These are phyloP conservation scores for Phanerotoma sp. DNA, from an alignment of 2,888 invertebrate species.

Conservation along the genomic window DNA sequence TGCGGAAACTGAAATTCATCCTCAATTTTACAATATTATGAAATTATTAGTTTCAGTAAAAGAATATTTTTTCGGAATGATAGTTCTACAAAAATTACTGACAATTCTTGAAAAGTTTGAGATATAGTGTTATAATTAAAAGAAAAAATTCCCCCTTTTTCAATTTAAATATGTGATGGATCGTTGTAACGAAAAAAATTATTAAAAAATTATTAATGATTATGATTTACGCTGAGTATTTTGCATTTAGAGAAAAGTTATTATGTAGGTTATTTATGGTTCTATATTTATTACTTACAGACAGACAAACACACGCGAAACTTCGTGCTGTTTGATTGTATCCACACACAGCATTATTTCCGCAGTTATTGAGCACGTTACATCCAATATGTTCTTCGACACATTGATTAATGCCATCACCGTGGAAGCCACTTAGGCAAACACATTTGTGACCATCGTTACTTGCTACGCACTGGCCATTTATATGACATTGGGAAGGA, in stretches of 20 bases:
- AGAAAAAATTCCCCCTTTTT: too few relatives aligned
- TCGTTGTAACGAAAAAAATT: too few relatives aligned
- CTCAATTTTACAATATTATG: too few relatives aligned
- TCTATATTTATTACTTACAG: constrained; percentile 38
- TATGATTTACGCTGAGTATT: too few relatives aligned
- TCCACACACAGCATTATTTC: constrained; percentile 74
- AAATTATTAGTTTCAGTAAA: too few relatives aligned
- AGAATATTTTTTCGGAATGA: too few relatives aligned
- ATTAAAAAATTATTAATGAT: too few relatives aligned
- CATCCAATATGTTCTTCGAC: constrained; percentile 62
- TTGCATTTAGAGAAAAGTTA: not conserved
- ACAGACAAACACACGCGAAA: constrained; percentile 49
- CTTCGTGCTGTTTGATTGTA: constrained; percentile 50
- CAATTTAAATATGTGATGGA: too few relatives aligned
- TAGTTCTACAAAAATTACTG: too few relatives aligned
- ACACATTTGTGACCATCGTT: constrained; percentile 64
- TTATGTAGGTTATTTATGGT: not conserved
- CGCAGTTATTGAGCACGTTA: constrained; percentile 76
- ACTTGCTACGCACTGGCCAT: constrained; percentile 59
- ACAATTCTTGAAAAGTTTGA: too few relatives aligned
- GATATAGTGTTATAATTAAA: too few relatives aligned
- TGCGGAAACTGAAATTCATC: too few relatives aligned
- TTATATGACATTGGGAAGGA: constrained; percentile 60
- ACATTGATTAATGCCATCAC: constrained; percentile 52
- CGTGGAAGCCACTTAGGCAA: constrained; percentile 64